Evolutionary conservation across 2,888 invertebrate species (phyloP).

Genomic region (Aspidapion aeneum): DNA sequence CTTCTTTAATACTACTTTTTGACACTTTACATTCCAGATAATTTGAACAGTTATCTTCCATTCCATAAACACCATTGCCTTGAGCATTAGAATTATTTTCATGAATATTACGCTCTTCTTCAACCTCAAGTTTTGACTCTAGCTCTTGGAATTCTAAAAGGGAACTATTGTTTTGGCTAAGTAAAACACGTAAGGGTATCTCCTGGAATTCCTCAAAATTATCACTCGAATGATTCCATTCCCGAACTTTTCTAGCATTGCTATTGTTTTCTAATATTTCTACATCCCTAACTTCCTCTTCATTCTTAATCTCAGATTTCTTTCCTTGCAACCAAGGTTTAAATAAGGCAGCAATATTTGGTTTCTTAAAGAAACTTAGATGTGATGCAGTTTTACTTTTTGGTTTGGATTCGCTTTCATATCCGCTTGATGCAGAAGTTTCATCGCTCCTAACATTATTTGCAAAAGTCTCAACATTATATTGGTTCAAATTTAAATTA

Average conservation of each 20-base stretch:
- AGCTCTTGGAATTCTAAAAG: too few species aligned
- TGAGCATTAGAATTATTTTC: too few species aligned
- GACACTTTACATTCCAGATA: too few species aligned
- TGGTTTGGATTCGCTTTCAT: slow-evolving; percentile 29
- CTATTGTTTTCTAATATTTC: slow-evolving; percentile 25
- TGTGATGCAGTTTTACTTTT: slow-evolving; percentile 16
- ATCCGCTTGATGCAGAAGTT: slow-evolving; percentile 33
- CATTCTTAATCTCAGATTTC: background rate
- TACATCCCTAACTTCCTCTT: slow-evolving; percentile 10
- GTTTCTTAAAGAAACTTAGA: slow-evolving; percentile 31
- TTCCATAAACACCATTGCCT: too few species aligned
- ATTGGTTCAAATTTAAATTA: slow-evolving; percentile 15
- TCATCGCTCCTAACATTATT: slow-evolving; percentile 9
- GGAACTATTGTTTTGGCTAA: slow-evolving; percentile 14
- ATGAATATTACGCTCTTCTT: too few species aligned
- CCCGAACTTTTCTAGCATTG: slow-evolving; percentile 26
- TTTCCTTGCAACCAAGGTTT: slow-evolving; percentile 20
- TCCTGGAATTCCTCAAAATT: slow-evolving; percentile 23
- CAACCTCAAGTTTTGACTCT: too few species aligned
- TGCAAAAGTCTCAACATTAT: slow-evolving; percentile 17
- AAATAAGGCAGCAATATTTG: slow-evolving; percentile 31
- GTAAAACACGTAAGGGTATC: slow-evolving; percentile 25
- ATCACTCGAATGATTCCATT: slow-evolving; percentile 13
- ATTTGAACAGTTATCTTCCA: too few species aligned
- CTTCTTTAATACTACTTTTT: too few species aligned